Evolutionary conservation across 2,113 vertebrate species (phyloP).

Genomic region (Lutjanus erythropterus): DNA sequence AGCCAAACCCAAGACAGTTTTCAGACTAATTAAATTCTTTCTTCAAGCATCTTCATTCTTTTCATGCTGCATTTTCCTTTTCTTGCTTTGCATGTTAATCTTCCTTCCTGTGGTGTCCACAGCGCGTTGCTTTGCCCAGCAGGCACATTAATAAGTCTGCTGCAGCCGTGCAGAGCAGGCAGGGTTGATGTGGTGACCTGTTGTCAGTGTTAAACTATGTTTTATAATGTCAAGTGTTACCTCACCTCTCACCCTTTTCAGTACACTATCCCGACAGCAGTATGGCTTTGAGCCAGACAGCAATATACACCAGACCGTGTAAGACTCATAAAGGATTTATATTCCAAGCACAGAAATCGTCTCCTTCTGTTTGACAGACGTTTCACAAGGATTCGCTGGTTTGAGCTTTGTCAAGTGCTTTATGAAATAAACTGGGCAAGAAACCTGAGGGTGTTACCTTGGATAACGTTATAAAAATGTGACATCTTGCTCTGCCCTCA

Average conservation of each 20-base stretch:
- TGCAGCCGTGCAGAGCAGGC: constrained; percentile 18
- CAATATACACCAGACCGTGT: constrained; percentile 11
- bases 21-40: not conserved
- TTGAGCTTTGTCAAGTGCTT: constrained; percentile 30
- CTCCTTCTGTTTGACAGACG: constrained; percentile 14
- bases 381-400: constrained; percentile 22
- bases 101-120: constrained; percentile 16
- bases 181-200: not conserved
- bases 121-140: constrained; percentile 9
- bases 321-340: constrained; percentile 42
- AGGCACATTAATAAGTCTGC: constrained; percentile 17
- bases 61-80: not conserved
- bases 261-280: constrained; percentile 7
- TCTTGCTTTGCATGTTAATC: not conserved
- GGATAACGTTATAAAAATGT: constrained; percentile 11
- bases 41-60: constrained; percentile 12
- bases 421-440: constrained; percentile 5
- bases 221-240: constrained; percentile 43
- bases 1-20: not conserved
- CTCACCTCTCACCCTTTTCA: constrained; percentile 34
- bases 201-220: constrained; percentile 35
- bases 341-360: constrained; percentile 25
- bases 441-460: constrained; percentile 9
- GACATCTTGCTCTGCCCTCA: constrained; percentile 21
- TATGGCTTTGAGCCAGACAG: constrained; percentile 22